Conservation (phyloP, 23 tunicate species). For the Halocynthia aurantium region DNA sequence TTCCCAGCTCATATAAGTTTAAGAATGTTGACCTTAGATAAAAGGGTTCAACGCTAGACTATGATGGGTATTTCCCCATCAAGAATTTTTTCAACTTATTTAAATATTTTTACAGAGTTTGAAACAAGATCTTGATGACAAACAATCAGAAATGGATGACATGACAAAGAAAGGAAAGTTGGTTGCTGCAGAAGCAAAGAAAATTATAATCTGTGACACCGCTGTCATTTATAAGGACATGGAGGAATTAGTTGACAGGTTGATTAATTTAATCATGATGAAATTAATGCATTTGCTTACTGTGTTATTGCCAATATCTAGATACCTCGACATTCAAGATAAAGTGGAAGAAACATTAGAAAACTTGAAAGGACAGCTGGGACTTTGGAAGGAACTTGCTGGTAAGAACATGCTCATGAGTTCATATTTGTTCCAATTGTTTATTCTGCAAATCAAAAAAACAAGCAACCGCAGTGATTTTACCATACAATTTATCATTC, state of each 20-base stretch:
- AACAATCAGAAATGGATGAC: conserved; percentile 82
- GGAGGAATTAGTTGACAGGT: conserved; percentile 76
- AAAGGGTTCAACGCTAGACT: neutral
- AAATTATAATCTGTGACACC: conserved; percentile 57
- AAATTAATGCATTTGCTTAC: neutral
- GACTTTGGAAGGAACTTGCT: conserved; percentile 68
- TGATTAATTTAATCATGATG: neutral
- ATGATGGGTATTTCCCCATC: neutral
- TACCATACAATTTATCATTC: neutral
- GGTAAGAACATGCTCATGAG: neutral
- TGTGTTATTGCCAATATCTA: neutral
- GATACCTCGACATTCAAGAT: conserved; percentile 83
- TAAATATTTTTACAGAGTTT: conserved; percentile 21
- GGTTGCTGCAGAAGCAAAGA: conserved; percentile 57
- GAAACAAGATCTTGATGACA: conserved; percentile 75
- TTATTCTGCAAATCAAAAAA: neutral
- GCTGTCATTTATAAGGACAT: conserved; percentile 23
- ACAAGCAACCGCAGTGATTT: neutral
- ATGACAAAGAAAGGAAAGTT: conserved; percentile 56
- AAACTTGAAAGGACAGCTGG: conserved; percentile 43
- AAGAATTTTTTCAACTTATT: neutral
- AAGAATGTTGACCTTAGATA: too few relatives aligned
- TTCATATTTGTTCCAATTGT: too few relatives aligned
- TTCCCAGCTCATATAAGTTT: too few relatives aligned
- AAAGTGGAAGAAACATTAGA: conserved; percentile 79